These are phyloP conservation scores for Tetranychus truncatus DNA, from an alignment of 2,888 invertebrate genomes.

Conservation along the genomic window DNA sequence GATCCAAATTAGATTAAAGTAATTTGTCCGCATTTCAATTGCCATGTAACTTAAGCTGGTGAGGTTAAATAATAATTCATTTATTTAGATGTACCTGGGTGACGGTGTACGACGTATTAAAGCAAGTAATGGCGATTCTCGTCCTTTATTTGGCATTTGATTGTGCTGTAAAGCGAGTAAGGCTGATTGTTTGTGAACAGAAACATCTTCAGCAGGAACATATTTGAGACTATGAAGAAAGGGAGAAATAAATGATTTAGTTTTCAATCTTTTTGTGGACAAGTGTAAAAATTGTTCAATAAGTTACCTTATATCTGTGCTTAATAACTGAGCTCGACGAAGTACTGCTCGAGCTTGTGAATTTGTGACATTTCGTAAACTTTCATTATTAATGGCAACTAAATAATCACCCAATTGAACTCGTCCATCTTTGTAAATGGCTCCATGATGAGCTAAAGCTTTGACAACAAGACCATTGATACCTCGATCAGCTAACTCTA, in stretches of 20 bases:
- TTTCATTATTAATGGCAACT: constrained; percentile 42
- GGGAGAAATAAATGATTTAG: background rate
- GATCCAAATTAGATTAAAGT: constrained; percentile 2
- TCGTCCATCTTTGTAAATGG: constrained; percentile 41
- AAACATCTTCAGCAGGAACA: constrained; percentile 40
- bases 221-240: constrained; percentile 39
- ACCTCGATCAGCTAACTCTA: constrained; percentile 42
- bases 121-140: constrained; percentile 26
- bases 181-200: constrained; percentile 35
- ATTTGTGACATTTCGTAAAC: constrained; percentile 40
- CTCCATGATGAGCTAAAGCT: constrained; percentile 38
- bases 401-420: constrained; percentile 42
- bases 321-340: constrained; percentile 40
- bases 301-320: constrained; percentile 40
- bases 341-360: constrained; percentile 43
- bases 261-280: background rate
- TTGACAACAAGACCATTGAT: constrained; percentile 41
- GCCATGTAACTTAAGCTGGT: too few relatives aligned
- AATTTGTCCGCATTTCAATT: background rate
- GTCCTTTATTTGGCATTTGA: constrained; percentile 29
- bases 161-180: constrained; percentile 29
- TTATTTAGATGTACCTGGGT: constrained; percentile 24
- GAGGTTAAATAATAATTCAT: background rate
- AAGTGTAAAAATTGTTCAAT: background rate
- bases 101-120: constrained; percentile 25